These are phyloP conservation scores for Chironomus tepperi DNA, from an alignment of 1,140 invertebrate species.

Conservation along the genomic window DNA sequence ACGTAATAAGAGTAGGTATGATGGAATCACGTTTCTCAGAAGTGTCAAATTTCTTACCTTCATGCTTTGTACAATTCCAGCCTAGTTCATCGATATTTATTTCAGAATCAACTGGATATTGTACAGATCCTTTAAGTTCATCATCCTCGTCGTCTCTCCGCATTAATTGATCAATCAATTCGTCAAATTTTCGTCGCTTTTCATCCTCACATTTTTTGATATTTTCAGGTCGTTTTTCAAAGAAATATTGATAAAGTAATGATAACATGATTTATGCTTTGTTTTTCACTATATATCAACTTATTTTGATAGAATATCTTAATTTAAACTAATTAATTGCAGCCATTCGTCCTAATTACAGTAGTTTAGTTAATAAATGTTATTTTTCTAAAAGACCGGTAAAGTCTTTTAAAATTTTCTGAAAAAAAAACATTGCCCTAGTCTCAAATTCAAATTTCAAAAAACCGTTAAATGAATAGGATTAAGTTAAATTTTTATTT, in stretches of 20 bases:
- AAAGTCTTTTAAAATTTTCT: background rate
- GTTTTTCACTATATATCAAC: background rate
- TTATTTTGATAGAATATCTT: background rate
- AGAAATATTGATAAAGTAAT: background rate
- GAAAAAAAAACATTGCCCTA: background rate
- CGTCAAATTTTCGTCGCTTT: background rate
- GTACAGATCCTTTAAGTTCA: background rate
- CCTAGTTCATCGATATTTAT: background rate
- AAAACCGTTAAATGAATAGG: too few relatives aligned
- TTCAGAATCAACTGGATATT: background rate
- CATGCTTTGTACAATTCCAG: background rate
- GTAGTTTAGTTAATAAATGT: background rate
- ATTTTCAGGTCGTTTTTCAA: background rate
- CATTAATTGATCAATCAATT: background rate
- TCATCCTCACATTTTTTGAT: background rate
- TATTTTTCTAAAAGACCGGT: slow-evolving; percentile 2
- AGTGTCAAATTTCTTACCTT: background rate
- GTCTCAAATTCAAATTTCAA: background rate
- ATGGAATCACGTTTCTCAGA: too few relatives aligned
- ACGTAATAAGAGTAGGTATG: too few relatives aligned
- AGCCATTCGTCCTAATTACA: background rate
- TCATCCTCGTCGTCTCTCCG: background rate
- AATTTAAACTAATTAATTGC: too few relatives aligned
- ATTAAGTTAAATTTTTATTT: too few relatives aligned
- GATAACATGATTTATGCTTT: background rate